Evolutionary conservation across 2,113 vertebrate species (phyloP).

Genomic region (Callocephalon fimbriatum): DNA sequence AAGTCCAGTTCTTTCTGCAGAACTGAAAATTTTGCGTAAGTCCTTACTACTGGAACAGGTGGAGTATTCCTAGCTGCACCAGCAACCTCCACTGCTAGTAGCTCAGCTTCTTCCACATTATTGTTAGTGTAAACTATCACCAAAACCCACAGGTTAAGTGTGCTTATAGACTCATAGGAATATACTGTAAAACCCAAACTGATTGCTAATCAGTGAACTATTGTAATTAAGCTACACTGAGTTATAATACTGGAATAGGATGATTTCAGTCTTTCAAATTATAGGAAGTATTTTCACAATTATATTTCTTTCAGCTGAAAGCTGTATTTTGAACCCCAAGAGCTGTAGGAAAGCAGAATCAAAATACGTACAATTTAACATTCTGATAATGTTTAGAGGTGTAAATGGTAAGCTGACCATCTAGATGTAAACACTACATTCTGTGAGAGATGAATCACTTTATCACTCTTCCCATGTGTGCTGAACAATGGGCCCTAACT

Average conservation of each 20-base stretch:
- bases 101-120: background rate
- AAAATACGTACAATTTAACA: background rate
- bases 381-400: background rate
- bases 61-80: background rate
- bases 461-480: background rate
- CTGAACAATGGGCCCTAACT: background rate
- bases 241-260: background rate
- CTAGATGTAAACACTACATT: background rate
- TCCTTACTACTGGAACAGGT: background rate
- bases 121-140: background rate
- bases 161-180: background rate
- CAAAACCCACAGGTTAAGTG: background rate
- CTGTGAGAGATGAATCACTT: background rate
- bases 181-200: background rate
- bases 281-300: background rate
- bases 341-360: background rate
- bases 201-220: slow-evolving; percentile 16
- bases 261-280: background rate
- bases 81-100: background rate
- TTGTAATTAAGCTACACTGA: background rate
- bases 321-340: background rate
- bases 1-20: background rate
- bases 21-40: background rate
- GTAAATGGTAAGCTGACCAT: background rate
- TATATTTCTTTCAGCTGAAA: slow-evolving; percentile 1